Conservation (phyloP, 1,140 invertebrate species). For the Chironomus striatipennis region DNA sequence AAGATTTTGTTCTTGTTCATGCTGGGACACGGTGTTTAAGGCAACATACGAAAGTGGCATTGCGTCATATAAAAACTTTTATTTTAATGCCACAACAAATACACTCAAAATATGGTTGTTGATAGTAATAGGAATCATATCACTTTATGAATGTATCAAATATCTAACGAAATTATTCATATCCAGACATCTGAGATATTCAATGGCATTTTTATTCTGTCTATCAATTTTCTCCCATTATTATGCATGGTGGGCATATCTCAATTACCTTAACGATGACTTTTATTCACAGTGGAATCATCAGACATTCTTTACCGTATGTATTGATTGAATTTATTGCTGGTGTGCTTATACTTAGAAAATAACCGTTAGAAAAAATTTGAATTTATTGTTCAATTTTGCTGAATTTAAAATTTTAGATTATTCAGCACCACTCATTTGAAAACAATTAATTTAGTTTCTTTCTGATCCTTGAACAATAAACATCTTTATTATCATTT, state of each 20-base stretch:
- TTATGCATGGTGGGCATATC: constrained; percentile 75
- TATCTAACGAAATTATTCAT: constrained; percentile 50
- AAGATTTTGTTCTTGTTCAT: constrained; percentile 62
- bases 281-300: constrained; percentile 69
- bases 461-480: no score
- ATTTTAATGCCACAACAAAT: constrained; percentile 70
- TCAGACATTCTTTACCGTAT: constrained; percentile 62
- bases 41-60: constrained; percentile 69
- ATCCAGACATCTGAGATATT: constrained; percentile 47
- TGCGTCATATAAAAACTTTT: constrained; percentile 70
- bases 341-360: no score
- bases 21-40: constrained; percentile 76
- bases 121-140: constrained; percentile 55
- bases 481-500: no score
- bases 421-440: no score
- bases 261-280: constrained; percentile 79
- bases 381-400: no score
- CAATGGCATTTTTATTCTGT: constrained; percentile 63
- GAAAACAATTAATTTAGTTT: no score
- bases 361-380: no score
- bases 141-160: constrained; percentile 63
- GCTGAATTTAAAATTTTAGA: no score
- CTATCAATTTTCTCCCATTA: constrained; percentile 71
- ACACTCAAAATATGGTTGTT: constrained; percentile 69
- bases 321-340: constrained; percentile 26